Percentiles rank a stretch among this genome's conserved stretches.
These are phyloP conservation scores for Vesta saturnalis DNA, from an alignment of 2,888 invertebrate genomes.

Conservation along the genomic window DNA sequence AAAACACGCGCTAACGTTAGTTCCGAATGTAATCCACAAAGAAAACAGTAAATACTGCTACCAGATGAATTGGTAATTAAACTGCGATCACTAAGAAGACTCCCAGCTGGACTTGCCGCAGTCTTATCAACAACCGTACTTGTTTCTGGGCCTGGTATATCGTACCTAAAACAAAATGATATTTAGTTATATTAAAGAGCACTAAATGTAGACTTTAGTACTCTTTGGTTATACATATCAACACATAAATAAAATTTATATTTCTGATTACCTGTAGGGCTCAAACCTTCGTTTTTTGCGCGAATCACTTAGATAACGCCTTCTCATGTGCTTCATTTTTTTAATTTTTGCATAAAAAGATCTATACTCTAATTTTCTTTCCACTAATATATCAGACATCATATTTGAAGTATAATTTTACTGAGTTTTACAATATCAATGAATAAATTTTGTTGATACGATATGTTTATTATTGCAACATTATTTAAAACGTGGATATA, in stretches of 20 bases:
- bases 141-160: conserved; percentile 64
- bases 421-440: no score
- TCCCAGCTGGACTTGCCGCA: conserved; percentile 80
- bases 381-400: not conserved
- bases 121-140: conserved; percentile 73
- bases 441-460: no score
- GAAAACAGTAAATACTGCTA: conserved; percentile 88
- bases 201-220: no score
- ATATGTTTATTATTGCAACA: no score
- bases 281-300: no score
- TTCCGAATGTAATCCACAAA: conserved; percentile 89
- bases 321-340: not conserved
- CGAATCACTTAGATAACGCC: no score
- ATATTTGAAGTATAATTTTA: no score
- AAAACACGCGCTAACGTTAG: conserved; percentile 84
- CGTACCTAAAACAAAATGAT: conserved; percentile 68
- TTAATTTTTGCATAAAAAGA: not conserved
- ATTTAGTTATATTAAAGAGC: no score
- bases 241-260: no score
- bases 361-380: not conserved
- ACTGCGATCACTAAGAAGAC: conserved; percentile 77
- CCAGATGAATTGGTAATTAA: conserved; percentile 74
- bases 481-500: no score
- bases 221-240: no score
- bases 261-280: no score